Evolutionary conservation across 2,888 invertebrate genomes (phyloP), one percentile per base, ranked within the genome.

Genomic region (Rotaria macrura): DNA sequence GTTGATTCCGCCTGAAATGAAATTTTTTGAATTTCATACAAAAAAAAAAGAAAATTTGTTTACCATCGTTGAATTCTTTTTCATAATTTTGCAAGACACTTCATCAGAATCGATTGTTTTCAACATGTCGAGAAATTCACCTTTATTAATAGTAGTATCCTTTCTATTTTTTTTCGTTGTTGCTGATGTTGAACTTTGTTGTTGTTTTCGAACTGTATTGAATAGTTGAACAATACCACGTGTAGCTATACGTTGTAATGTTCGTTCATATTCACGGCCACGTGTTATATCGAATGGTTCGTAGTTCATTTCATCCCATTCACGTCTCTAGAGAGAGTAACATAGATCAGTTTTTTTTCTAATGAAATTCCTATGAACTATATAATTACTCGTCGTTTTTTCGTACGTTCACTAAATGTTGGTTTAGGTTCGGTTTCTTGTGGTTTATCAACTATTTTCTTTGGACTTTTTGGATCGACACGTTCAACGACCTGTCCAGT

Each of bases 141-240:
- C 84, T 29, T 52, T 47, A n/a, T 57, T 65, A n/a, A 84, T 57
- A 20, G 57, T 47, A 20, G 2, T 54, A 9, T 43, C 40, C 43
- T 43, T 25, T 72, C 47, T 57, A 10, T 84, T 43, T 72, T 52
- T n/a, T n/a, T n/a, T 54, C 38, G 4, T 34, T 25, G 23, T 34
- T 25, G 23, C 5, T 43, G 57, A 84, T 47, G 57, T 43, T 52
- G 49, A 72, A 40, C 4, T 29, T 43, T 72, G 52, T 29, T 84
- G 84, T 47, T 84, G 84, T 72, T 57, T 72, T 29, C 84, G 43
- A 47, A 84, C 84, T 17, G 84, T 72, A 47, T 84, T 84, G 29
- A 84, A 84, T 29, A 84, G 17, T 47, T 84, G 84, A 43, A 84
- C 84, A 84, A 84, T 72, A 43, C 84, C 84, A 29, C 84, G 84